phyloP scores from a whole-genome alignment of 2,797 vertebrate species.

The Erethizon dorsatum region DNA sequence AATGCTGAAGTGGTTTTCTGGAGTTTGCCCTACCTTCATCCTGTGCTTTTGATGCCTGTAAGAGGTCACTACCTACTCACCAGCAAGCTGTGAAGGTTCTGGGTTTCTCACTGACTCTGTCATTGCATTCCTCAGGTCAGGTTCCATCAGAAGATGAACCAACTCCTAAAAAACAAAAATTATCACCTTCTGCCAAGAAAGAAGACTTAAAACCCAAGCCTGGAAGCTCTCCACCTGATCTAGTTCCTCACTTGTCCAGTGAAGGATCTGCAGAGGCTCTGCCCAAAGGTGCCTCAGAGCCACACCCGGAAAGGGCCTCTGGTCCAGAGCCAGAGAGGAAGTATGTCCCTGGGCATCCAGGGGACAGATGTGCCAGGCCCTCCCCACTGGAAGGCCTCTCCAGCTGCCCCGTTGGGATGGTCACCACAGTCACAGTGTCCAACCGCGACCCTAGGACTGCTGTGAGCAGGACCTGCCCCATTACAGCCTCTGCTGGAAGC shows the following conservation, averaged over 20 bases:
- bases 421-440: constrained; percentile 92
- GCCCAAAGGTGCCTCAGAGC: constrained; percentile 76
- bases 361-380: constrained; percentile 86
- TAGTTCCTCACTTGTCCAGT: constrained; percentile 40
- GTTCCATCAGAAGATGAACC: constrained; percentile 91
- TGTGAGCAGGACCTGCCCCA: constrained; percentile 85
- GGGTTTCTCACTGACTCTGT: background rate
- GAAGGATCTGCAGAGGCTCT: constrained; percentile 10
- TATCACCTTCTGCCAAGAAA: constrained; percentile 90
- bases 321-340: constrained; percentile 73
- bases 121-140: constrained; percentile 91
- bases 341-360: constrained; percentile 88
- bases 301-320: constrained; percentile 57
- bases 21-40: accelerated
- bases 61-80: accelerated
- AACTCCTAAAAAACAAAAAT: constrained; percentile 90
- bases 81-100: background rate
- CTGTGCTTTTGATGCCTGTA: background rate
- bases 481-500: constrained; percentile 58
- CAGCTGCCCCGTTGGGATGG: constrained; percentile 73
- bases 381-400: constrained; percentile 82
- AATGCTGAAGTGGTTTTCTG: background rate
- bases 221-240: constrained; percentile 76
- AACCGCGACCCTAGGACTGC: constrained; percentile 95
- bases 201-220: constrained; percentile 90